Conservation (phyloP, 2,888 invertebrate genomes). For the Synergus japonicus region DNA sequence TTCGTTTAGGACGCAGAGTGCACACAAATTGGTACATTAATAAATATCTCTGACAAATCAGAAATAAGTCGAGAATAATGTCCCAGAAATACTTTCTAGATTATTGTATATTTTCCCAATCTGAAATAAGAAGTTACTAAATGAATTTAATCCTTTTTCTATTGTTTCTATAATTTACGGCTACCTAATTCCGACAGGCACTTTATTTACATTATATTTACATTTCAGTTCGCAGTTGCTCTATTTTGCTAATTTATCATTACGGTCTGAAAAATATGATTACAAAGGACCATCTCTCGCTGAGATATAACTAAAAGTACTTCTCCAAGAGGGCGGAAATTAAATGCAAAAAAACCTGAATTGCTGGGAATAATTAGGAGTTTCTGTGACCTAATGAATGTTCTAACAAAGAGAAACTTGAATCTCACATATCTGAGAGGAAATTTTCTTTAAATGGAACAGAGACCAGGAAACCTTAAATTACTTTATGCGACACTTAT, state of each 20-base stretch:
- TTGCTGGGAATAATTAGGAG: constrained; percentile 34
- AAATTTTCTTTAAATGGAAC: not conserved
- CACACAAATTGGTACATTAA: not conserved
- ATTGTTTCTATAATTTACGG: no score
- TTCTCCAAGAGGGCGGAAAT: constrained; percentile 26
- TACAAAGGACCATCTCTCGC: not conserved
- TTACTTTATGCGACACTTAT: not conserved
- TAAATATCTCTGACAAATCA: not conserved
- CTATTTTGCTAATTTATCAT: constrained; percentile 30
- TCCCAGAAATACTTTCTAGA: no score
- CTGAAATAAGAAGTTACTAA: no score
- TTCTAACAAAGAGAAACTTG: not conserved
- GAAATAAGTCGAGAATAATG: not conserved
- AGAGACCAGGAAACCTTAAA: not conserved
- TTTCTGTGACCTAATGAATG: constrained; percentile 19
- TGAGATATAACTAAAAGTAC: constrained; percentile 14
- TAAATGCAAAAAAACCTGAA: not conserved
- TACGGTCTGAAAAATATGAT: constrained; percentile 3
- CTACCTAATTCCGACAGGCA: no score
- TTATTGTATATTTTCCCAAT: not conserved
- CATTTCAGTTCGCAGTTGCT: no score
- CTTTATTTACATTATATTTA: no score
- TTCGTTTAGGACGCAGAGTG: not conserved
- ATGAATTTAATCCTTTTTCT: no score
- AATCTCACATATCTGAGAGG: not conserved